These are phyloP conservation scores for Gallinago undulata DNA, from an alignment of 2,113 vertebrate species.

Conservation along the genomic window DNA sequence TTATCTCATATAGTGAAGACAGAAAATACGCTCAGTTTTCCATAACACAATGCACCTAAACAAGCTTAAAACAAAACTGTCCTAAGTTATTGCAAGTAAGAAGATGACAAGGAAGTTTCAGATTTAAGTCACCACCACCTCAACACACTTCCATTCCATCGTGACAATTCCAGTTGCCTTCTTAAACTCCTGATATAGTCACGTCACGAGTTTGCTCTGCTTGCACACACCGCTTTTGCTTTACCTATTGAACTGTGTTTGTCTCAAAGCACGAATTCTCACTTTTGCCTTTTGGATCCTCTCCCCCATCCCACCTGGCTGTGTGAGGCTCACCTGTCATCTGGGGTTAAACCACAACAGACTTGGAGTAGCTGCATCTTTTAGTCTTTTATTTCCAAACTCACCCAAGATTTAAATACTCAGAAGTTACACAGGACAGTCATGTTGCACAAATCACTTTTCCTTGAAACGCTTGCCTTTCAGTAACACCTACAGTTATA, in stretches of 20 bases:
- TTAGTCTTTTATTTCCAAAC: background rate
- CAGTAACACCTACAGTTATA: background rate
- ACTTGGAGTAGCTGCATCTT: background rate
- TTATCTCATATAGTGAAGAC: background rate
- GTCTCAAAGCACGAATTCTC: fast-evolving
- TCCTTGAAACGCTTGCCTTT: background rate
- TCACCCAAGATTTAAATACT: background rate
- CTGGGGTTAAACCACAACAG: background rate
- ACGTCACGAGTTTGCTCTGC: background rate
- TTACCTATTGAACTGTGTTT: background rate
- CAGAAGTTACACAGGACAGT: background rate
- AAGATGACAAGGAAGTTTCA: too few relatives aligned
- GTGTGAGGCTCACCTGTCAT: fast-evolving
- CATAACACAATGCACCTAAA: background rate
- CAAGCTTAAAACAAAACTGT: background rate
- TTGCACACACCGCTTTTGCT: background rate
- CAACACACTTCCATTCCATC: background rate
- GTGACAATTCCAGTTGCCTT: too few relatives aligned
- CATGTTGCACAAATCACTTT: too few relatives aligned
- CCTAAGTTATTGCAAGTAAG: background rate
- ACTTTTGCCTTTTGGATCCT: background rate
- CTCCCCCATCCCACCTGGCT: fast-evolving
- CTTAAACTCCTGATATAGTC: background rate
- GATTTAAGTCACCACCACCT: background rate
- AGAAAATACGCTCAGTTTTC: background rate